Evolutionary conservation across 2,797 vertebrate species (phyloP), one percentile per base, ranked within the genome.

Genomic region (Enteromius paludinosus): DNA sequence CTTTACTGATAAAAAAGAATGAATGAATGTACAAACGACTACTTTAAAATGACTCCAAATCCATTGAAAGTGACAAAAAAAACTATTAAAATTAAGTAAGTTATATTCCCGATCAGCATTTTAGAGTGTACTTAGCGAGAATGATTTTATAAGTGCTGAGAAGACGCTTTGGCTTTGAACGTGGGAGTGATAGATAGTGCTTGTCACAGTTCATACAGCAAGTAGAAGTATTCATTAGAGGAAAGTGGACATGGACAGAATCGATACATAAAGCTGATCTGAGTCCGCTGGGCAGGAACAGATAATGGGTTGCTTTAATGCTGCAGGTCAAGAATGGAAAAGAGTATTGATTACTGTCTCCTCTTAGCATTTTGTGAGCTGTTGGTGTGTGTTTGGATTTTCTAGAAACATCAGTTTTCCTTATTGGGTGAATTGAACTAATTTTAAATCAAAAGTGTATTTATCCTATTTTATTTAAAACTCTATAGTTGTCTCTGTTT

Each of bases 261-360:
- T 84, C 61, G 47, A 78, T 78, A 62, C 17, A n/a, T 33, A 68
- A 76, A 30, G 20, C 45, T 75, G 71, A 62, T 76, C 35, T 7
- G 64, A 76, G 18, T 59, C 61, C 61, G 11, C 64, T 25, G 30
- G 52, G 23, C 49, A 18, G 28, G 15, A 70, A 33, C 49, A 59
- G 56, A 59, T 68, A 81, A 81, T 84, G 49, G 64, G 69, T 81
- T 79, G 30, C 33, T 84, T 79, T 61, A 75, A 61, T 74, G 41
- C 56, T 30, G n/a, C 70, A 69, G 49, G 71, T 43, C 78, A 75
- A 68, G 73, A 49, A 84, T 54, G 56, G 71, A 30, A 54, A 23
- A 54, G 43, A 8, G n/a, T 68, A 84, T 84, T 76, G 78, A 81
- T 70, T 30, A 30, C 47, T 1, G 28, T 72, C 64, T 75, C 17